These are phyloP conservation scores for Diplodus puntazzo DNA, from an alignment of 2,797 vertebrate genomes.

Conservation along the genomic window DNA sequence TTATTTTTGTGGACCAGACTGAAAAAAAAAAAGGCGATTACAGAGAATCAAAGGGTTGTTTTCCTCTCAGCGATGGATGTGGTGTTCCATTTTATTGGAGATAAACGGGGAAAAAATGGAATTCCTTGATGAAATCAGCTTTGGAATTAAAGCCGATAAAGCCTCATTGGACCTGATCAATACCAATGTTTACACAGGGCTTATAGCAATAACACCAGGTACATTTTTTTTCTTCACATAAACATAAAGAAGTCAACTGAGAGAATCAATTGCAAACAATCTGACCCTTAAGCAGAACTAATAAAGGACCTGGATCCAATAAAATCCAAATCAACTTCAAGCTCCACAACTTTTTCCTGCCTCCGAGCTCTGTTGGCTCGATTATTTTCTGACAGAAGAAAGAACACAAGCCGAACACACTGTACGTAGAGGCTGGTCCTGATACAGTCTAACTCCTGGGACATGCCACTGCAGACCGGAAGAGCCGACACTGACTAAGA, in stretches of 20 bases:
- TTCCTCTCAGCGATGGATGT: constrained; percentile 5
- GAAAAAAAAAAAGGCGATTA: constrained; percentile 4
- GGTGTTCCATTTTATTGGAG: background rate
- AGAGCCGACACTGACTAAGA: constrained; percentile 47
- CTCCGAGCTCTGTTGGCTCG: constrained; percentile 34
- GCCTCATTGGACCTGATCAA: constrained; percentile 40
- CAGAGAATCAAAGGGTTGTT: background rate
- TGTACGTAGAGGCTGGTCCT: background rate
- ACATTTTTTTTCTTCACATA: constrained; percentile 35
- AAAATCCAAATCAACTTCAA: constrained; percentile 61
- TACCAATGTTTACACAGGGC: constrained; percentile 22
- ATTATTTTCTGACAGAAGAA: constrained; percentile 21
- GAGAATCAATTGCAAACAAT: constrained; percentile 59
- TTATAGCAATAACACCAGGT: constrained; percentile 15
- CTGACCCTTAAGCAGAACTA: constrained; percentile 48
- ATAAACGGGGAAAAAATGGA: background rate
- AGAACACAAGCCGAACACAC: constrained; percentile 18
- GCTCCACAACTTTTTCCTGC: constrained; percentile 42
- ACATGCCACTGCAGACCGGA: constrained; percentile 19
- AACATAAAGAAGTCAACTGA: constrained; percentile 39
- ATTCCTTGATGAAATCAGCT: background rate
- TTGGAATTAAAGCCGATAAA: constrained; percentile 35
- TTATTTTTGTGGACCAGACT: background rate
- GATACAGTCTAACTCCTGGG: constrained; percentile 24
- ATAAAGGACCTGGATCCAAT: constrained; percentile 46